A percentile compares a stretch with the other conserved stretches of the same genome.
Evolutionary conservation across 2,797 vertebrate species (phyloP).

Genomic region (Mormyrus hasselquistii): DNA sequence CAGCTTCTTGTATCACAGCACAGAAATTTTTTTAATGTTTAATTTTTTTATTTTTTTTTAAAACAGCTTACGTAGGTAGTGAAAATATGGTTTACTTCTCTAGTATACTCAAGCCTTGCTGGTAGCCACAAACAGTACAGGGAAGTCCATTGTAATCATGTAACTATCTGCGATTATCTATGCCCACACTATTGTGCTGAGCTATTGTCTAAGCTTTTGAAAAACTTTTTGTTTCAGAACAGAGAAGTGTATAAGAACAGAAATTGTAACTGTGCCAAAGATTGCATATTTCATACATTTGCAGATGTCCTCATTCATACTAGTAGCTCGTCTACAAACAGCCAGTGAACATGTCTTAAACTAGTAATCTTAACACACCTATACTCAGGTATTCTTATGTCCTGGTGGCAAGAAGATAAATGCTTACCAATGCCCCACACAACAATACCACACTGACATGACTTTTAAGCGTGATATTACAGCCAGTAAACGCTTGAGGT

Average conservation of each 20-base stretch:
- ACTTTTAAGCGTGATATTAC: background rate
- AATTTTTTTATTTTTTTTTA: background rate
- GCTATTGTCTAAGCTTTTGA: background rate
- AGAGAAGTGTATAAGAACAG: slow-evolving; percentile 20
- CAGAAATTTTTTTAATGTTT: background rate
- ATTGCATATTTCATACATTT: background rate
- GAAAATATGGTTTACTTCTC: background rate
- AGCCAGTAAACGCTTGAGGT: background rate
- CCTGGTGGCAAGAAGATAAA: background rate
- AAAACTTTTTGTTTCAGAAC: background rate
- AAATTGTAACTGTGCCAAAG: background rate
- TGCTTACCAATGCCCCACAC: background rate
- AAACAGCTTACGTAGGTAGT: background rate
- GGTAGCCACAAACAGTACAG: background rate
- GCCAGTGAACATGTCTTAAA: background rate
- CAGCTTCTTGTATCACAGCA: background rate
- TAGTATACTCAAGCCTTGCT: background rate
- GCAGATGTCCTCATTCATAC: background rate
- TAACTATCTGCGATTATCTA: background rate
- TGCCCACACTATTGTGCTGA: background rate
- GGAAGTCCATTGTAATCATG: slow-evolving; percentile 3
- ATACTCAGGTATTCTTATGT: background rate
- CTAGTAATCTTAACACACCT: background rate
- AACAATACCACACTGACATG: background rate
- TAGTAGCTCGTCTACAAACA: background rate